Base-by-base conservation (phyloP, 2,113 vertebrate genomes). In the Setophaga coronata region DNA sequence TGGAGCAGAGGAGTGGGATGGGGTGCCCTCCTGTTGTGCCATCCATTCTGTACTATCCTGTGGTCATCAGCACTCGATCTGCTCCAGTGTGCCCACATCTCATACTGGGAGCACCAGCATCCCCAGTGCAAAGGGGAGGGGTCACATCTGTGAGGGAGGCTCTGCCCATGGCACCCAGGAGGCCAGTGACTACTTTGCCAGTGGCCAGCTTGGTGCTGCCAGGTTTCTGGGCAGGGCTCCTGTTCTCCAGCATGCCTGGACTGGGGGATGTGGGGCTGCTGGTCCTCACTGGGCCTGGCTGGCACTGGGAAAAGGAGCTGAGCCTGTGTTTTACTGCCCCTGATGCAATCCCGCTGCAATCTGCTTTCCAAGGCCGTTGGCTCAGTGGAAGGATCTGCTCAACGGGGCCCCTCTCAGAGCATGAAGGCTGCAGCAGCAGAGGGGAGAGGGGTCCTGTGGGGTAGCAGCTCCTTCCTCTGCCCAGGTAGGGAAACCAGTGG, bases 371-470 rank as follows among this genome's bases (percentile, higher is more conserved):
- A 82, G 86, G 93, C 65, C 8, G 0, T 10, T 2, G 0, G 6
- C 19, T 16, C 60, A 18, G 19, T 40, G 38, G 42, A 19, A 57
- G 36, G 51, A 64, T 16, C 33, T 50, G 29, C 24, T 51, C 20
- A 10, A 19, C 0, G 11, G 64, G 82, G 40, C 58, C 67, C 6
- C 2, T 64, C 29, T 51, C 24, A 2, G 4, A 26, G 40, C 24
- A 12, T 0, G 0, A 72, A 8, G 38, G 12, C 64, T 50, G 43
- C 0, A 0, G 65, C 45, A 57, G 45, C 6, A 2, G 47, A 54
- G 21, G 34, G 54, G 40, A 48, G 70, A 34, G 29, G 25, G n/a
- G 14, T 90, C 26, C 40, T 15, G 17, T 47, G 47, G 20, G 11
- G 14, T 23, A 42, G 54, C 54, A 76, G 25, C 17, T 61, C 16